phyloP scores from a whole-genome alignment of 2,797 vertebrate species.

The Enteromius trimaculatus region DNA sequence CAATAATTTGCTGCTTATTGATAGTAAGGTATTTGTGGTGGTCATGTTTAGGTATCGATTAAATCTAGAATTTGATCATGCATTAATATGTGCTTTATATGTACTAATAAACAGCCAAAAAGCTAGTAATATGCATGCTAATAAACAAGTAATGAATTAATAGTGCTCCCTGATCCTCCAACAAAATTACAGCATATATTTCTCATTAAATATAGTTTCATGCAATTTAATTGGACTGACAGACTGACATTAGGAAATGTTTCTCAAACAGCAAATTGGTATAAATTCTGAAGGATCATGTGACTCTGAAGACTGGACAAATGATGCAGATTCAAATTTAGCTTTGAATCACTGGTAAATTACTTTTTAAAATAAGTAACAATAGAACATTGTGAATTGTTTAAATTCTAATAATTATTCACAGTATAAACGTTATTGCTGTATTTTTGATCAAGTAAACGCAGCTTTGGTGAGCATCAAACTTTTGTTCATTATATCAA shows the following conservation, averaged over 20 bases:
- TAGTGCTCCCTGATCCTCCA: not conserved
- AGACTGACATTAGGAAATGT: not conserved
- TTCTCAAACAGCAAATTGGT: not conserved
- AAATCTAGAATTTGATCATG: not conserved
- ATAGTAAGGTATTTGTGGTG: not conserved
- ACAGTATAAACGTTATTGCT: not conserved
- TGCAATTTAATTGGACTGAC: not conserved
- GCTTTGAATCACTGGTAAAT: not conserved
- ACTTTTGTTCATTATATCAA: not conserved
- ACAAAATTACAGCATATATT: not conserved
- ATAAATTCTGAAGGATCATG: not conserved
- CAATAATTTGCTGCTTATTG: not conserved
- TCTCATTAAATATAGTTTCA: not conserved
- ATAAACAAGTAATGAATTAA: not conserved
- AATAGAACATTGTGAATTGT: not conserved
- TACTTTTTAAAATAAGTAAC: too few relatives aligned
- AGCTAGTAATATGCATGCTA: not conserved
- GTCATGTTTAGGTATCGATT: not conserved
- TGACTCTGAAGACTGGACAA: not conserved
- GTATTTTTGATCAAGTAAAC: not conserved
- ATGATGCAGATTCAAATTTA: not conserved
- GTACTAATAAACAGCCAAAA: not conserved
- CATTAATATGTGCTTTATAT: not conserved
- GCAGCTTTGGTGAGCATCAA: not conserved
- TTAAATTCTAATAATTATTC: not conserved